A percentile compares a stretch with the other conserved stretches of the same genome.
Evolutionary conservation across 2,888 invertebrate genomes (phyloP).

Genomic region (Brachypterus glaber): DNA sequence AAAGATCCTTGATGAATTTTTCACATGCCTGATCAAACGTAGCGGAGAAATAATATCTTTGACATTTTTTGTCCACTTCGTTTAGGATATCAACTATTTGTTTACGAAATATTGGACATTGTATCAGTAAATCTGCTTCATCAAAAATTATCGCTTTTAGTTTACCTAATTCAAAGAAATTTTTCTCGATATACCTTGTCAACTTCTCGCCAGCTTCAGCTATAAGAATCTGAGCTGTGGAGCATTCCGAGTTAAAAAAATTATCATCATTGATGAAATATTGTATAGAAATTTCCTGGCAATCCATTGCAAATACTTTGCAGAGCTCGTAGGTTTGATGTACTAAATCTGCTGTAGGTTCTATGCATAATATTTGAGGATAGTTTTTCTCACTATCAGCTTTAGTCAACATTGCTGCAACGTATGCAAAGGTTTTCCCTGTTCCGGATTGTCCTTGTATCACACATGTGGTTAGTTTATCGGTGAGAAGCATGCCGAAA

Average conservation of each 20-base stretch:
- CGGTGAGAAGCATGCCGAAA: background rate
- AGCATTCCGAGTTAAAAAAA: background rate
- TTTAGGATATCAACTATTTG: background rate
- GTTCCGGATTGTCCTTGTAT: background rate
- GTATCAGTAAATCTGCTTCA: background rate
- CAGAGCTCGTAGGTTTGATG: background rate
- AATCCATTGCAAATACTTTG: background rate
- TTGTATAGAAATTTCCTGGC: background rate
- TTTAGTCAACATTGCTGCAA: background rate
- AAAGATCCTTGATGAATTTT: background rate
- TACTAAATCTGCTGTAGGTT: background rate
- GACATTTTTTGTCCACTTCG: background rate
- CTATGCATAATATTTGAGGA: background rate
- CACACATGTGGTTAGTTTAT: background rate
- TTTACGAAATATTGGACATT: background rate
- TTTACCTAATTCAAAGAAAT: background rate
- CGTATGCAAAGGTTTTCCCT: background rate
- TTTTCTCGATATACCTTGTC: background rate
- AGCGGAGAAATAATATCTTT: background rate
- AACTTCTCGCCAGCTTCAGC: background rate
- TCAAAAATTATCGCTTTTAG: background rate
- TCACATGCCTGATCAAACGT: background rate
- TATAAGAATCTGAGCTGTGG: background rate
- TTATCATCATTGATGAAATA: background rate
- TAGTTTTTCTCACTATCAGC: background rate